Evolutionary conservation across 2,888 invertebrate species (phyloP), one percentile per base, ranked within the genome.

Genomic region (Automeris io): DNA sequence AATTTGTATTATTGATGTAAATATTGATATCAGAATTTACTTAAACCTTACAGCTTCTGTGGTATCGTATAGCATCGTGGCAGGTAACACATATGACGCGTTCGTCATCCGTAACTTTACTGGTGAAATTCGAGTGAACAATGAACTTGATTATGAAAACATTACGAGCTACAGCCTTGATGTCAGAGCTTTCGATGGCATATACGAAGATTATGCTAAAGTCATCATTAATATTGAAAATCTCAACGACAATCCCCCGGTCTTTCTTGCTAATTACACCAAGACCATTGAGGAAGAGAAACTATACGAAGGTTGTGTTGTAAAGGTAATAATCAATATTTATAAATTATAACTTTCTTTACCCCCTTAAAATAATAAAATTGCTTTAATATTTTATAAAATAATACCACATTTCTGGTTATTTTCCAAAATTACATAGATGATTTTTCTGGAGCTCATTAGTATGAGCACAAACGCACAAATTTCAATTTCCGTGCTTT

Each of bases 171-270:
- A 97, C 63, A 92, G 90, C 36, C 81, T 96, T n/a, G 93, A 91
- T 37, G 93, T 96, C 1, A 88, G 92, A 45, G 96, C 95, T 0
- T 93, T 92, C 46, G 96, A 96, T 68, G 96, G 96, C 1, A 88
- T 92, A 35, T 95, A 90, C 67, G 92, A 94, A 48, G 96, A 95
- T 61, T 91, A 91, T 39, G 93, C 96, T 0, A 91, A 90, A 52
- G 97, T 98, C 0, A 90, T 91, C 35, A 95, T 98, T 34, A 91
- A 92, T 52, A 93, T 97, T 37, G 92, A 91, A 52, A 95, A 98
- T 70, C 92, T 97, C 32, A 98, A 98, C 65, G 98, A 98, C 69
- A 96, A 97, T 71, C 92, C 93, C 0, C 98, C 98, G 0, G 90
- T 92, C 1, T 98, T 98, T 62, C 74, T 90, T 33, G 91, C 91